Evolutionary conservation across 2,888 invertebrate genomes (phyloP), one percentile per base, ranked within the genome.

Genomic region (Scaptomyza flava): DNA sequence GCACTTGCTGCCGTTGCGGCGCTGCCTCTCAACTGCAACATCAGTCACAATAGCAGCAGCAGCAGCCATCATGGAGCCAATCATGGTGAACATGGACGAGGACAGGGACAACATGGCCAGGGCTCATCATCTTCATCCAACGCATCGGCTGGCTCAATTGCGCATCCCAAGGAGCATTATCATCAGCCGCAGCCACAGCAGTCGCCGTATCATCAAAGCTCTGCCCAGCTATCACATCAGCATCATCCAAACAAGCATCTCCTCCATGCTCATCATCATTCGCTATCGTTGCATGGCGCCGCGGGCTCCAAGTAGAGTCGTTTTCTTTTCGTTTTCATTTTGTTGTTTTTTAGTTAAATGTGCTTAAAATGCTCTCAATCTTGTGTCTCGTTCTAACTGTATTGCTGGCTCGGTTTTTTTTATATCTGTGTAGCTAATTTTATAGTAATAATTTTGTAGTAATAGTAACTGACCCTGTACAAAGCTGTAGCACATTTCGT

Each of bases 1-100:
- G 81, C 80, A 6, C 50, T 86, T 36, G 81, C 87, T 4, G 75
- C 88, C 9, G 77, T 77, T 9, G 68, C 83, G 0, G 72, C 88
- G 1, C 27, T 83, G 60, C 80, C 86, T 0, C 65, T 77, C 6
- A 85, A 61, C 58, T 76, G 71, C 36, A 72, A 50, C 23, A 34
- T n/a, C 43, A 68, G 72, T 33, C 68, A 79, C 64, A 67, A 64
- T 34, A 71, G 14, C 38, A 38, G 41, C 41, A 71, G 41, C 41
- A 41, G 17, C 41, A 41, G 59, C 30, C 73, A 47, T 3, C 70
- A 50, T 6, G 71, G 56, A 3, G 20, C 64, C 6, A 71, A 65
- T 63, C 72, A 41, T 41, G 41, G 41, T 17, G 41, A 27, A 27
- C 27, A 27, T 27, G 27, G 27, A 27, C 27, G 27, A 5, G 27